Evolutionary conservation across 2,113 vertebrate species (phyloP), one percentile per base, ranked within the genome.

Genomic region (Herpetotheres cachinnans): DNA sequence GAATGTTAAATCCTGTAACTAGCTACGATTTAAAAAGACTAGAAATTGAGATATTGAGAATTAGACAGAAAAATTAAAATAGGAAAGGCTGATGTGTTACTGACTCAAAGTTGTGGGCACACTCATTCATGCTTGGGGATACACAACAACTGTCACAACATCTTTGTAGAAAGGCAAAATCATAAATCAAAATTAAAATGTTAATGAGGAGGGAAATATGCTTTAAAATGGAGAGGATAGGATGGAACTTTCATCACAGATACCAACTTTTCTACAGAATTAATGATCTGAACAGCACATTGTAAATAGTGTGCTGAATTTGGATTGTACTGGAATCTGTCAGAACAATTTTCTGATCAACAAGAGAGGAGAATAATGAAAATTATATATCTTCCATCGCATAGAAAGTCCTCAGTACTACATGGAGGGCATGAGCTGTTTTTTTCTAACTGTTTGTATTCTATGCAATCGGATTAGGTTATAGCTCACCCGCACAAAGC

Each of bases 1-100:
- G 93, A 91, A 95, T 92, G 94, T 95, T 93, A 95, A 97, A 94
- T 91, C 91, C 86, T 98, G 40, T 76, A 97, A 93, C 92, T 91
- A 90, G 84, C 72, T 90, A 94, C 34, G 40, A 88, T 96, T 97
- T 96, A 86, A 97, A 97, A 96, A 87, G 82, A 44, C 79, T 91
- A 90, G 81, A 95, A 95, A 56, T 71, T 8, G 71, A 83, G 63
- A 92, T 80, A 46, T 65, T 61, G 69, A 90, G 65, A 70, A 94
- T 95, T 65, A 86, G 72, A 38, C 50, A 52, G 91, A 90, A 85
- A 93, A 91, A 95, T 63, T 13, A 58, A 91, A 95, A 93, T 49
- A 80, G 63, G 85, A 58, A 50, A 50, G 58, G 70, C 21, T n/a
- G n/a, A 44, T 65, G 54, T 22, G 80, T 86, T 82, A 44, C 59